These are phyloP conservation scores for Drosophila subobscura DNA, from an alignment of 1,140 invertebrate genomes.

Conservation along the genomic window DNA sequence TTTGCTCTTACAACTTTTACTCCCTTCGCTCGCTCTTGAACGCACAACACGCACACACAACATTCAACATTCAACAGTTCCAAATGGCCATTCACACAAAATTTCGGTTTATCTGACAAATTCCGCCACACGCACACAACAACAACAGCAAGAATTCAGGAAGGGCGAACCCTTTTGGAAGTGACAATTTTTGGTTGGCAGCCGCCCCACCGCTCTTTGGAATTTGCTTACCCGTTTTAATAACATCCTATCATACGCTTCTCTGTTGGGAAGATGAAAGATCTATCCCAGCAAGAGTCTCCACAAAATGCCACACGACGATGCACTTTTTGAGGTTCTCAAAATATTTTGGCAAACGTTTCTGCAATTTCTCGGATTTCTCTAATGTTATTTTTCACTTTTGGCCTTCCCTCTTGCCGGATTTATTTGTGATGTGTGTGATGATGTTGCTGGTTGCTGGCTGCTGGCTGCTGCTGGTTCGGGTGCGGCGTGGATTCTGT, in stretches of 20 bases:
- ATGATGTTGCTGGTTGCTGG: too few relatives aligned
- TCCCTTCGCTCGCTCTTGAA: too few relatives aligned
- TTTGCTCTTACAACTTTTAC: too few relatives aligned
- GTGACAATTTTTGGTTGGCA: slow-evolving; percentile 12
- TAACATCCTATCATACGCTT: slow-evolving; percentile 41
- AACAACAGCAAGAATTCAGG: not conserved
- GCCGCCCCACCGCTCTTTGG: slow-evolving; percentile 11
- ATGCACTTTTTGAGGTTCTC: slow-evolving; percentile 69
- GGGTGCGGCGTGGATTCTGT: too few relatives aligned
- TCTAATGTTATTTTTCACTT: slow-evolving; percentile 68
- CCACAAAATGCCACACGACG: slow-evolving; percentile 51
- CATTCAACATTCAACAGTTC: slow-evolving; percentile 70
- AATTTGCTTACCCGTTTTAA: slow-evolving; percentile 57
- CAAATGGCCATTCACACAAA: slow-evolving; percentile 60
- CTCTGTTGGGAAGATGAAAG: not conserved
- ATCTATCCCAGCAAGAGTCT: not conserved
- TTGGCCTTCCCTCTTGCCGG: slow-evolving; percentile 24
- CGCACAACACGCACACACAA: not conserved
- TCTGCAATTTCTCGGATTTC: slow-evolving; percentile 47
- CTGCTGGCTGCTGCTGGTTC: too few relatives aligned
- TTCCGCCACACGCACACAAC: slow-evolving; percentile 36
- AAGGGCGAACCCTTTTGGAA: slow-evolving; percentile 10
- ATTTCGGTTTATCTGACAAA: slow-evolving; percentile 67
- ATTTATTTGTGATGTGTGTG: slow-evolving; percentile 58
- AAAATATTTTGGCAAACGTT: slow-evolving; percentile 73